Conservation (phyloP, 2,888 invertebrate species). For the Fragum fragum region DNA sequence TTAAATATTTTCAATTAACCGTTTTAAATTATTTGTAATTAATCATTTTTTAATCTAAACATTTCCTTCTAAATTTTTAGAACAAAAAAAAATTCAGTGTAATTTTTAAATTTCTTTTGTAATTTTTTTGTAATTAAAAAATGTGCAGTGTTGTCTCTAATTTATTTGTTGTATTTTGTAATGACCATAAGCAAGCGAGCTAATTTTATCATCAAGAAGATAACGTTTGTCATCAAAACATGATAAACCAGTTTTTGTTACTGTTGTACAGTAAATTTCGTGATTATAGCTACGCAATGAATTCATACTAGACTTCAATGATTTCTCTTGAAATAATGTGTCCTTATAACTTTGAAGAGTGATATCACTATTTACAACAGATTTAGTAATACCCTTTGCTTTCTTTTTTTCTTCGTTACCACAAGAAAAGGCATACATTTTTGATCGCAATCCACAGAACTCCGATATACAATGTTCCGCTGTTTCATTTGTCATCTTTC, state of each 20-base stretch:
- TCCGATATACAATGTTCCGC: constrained; percentile 45
- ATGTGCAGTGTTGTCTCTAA: neutral
- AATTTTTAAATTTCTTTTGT: no score
- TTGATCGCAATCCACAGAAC: constrained; percentile 41
- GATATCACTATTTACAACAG: constrained; percentile 37
- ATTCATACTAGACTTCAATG: constrained; percentile 35
- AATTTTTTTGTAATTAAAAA: neutral
- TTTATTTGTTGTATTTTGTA: constrained; percentile 35
- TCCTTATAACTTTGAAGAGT: constrained; percentile 44
- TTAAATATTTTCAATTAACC: neutral
- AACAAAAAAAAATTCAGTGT: neutral
- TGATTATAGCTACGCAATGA: constrained; percentile 48
- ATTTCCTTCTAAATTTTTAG: neutral
- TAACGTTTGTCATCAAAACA: constrained; percentile 50
- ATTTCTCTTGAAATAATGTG: constrained; percentile 36
- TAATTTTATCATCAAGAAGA: constrained; percentile 43
- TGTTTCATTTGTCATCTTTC: constrained; percentile 56
- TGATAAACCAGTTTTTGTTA: constrained; percentile 45
- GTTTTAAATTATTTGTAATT: neutral
- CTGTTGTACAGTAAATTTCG: constrained; percentile 42
- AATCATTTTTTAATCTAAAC: neutral
- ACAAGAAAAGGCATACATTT: constrained; percentile 52
- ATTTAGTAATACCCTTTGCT: constrained; percentile 44
- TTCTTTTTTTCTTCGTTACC: constrained; percentile 34
- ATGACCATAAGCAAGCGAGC: constrained; percentile 41